Percentiles rank a stretch among this genome's conserved stretches.
phyloP scores from a whole-genome alignment of 2,113 vertebrate species.

The Saccopteryx bilineata region DNA sequence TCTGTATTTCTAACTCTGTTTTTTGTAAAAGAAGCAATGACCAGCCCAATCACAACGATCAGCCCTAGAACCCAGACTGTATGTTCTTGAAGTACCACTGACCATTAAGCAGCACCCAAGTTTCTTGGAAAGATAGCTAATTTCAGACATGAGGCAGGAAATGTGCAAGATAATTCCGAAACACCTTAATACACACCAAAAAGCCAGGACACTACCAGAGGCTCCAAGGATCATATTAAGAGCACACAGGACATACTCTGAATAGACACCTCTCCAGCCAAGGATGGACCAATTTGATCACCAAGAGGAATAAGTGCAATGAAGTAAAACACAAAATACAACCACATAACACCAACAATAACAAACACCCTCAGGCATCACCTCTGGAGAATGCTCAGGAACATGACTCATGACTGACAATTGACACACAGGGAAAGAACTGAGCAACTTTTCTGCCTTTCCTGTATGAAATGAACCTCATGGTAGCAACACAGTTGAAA shows the following conservation, averaged over 20 bases:
- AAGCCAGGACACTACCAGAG: background rate
- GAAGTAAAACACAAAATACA: background rate
- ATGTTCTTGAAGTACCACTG: background rate
- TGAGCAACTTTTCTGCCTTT: background rate
- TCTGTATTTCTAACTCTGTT: background rate
- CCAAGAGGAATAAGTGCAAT: background rate
- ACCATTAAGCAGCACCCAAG: background rate
- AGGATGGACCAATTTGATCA: background rate
- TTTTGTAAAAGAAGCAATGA: conserved; percentile 5
- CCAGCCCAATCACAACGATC: background rate
- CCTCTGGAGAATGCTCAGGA: background rate
- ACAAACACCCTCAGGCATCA: background rate
- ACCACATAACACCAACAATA: background rate
- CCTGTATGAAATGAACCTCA: background rate
- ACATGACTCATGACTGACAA: background rate
- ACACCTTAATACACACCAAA: background rate
- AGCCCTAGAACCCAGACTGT: background rate
- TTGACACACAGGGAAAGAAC: background rate
- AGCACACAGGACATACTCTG: background rate
- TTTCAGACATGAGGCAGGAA: background rate
- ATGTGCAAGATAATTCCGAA: background rate
- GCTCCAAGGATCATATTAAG: background rate
- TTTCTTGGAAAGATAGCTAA: background rate
- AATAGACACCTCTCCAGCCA: background rate
- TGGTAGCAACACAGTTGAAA: background rate